phyloP scores from a whole-genome alignment of 1,140 invertebrate species.

The Oncopeltus fasciatus region DNA sequence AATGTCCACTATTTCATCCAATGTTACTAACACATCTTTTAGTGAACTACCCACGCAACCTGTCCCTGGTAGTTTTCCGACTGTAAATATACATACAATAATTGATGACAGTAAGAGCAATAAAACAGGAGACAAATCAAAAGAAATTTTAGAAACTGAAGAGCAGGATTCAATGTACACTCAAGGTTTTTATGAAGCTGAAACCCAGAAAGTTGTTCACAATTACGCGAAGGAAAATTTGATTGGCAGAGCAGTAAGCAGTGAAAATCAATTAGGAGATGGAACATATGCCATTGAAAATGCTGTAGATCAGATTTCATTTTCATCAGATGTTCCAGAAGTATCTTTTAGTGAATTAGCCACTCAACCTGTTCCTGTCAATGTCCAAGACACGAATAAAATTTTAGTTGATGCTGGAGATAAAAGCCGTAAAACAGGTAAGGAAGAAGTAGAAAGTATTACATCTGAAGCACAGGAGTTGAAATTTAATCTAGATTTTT shows the following conservation, averaged over 20 bases:
- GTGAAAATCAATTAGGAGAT: not conserved
- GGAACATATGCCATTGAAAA: not conserved
- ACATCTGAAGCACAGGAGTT: too few relatives aligned
- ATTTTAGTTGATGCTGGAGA: too few relatives aligned
- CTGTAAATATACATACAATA: too few relatives aligned
- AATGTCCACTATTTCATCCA: too few relatives aligned
- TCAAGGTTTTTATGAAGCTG: slow-evolving; percentile 4
- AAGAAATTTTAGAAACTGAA: not conserved
- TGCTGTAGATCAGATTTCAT: not conserved
- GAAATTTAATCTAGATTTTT: too few relatives aligned
- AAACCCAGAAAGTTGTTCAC: not conserved
- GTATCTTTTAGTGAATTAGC: not conserved
- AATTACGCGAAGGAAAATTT: not conserved
- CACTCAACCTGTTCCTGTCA: not conserved
- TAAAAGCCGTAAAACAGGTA: too few relatives aligned
- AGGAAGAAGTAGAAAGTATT: too few relatives aligned
- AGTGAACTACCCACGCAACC: too few relatives aligned
- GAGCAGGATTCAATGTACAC: not conserved
- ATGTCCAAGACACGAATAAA: too few relatives aligned
- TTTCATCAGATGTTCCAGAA: not conserved
- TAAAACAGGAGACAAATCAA: not conserved
- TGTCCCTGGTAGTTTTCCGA: too few relatives aligned
- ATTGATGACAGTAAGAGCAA: too few relatives aligned
- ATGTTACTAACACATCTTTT: too few relatives aligned
- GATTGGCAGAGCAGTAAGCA: not conserved